These are phyloP conservation scores for Corvus cornix DNA, from an alignment of 2,113 vertebrate species.

Conservation along the genomic window DNA sequence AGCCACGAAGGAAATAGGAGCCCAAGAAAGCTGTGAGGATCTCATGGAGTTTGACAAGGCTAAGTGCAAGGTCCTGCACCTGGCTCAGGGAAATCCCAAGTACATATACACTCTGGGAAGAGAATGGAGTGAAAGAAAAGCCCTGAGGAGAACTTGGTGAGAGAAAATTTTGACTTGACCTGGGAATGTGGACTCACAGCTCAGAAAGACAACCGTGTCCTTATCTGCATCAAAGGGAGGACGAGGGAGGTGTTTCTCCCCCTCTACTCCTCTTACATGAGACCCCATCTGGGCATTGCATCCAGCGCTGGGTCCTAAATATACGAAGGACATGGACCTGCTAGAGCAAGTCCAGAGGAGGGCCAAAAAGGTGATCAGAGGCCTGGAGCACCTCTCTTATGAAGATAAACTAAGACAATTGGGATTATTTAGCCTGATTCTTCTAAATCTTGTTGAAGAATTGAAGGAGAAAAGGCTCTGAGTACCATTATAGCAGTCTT, in stretches of 20 bases:
- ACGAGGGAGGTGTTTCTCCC: background rate
- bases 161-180: background rate
- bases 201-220: fast-evolving
- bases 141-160: background rate
- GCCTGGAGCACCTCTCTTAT: background rate
- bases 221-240: background rate
- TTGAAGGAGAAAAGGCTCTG: background rate
- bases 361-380: background rate
- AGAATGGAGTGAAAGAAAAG: background rate
- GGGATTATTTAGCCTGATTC: background rate
- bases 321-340: background rate
- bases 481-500: background rate
- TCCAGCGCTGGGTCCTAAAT: background rate
- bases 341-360: background rate
- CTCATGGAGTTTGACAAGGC: background rate
- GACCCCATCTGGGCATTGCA: background rate
- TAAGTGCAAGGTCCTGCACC: background rate
- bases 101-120: background rate
- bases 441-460: background rate
- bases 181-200: background rate
- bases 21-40: background rate
- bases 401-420: background rate
- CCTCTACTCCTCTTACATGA: background rate
- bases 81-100: background rate
- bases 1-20: background rate